Percentiles rank a stretch among this genome's conserved stretches.
These are phyloP conservation scores for Lophura nycthemera DNA, from an alignment of 2,113 vertebrate genomes.

Conservation along the genomic window DNA sequence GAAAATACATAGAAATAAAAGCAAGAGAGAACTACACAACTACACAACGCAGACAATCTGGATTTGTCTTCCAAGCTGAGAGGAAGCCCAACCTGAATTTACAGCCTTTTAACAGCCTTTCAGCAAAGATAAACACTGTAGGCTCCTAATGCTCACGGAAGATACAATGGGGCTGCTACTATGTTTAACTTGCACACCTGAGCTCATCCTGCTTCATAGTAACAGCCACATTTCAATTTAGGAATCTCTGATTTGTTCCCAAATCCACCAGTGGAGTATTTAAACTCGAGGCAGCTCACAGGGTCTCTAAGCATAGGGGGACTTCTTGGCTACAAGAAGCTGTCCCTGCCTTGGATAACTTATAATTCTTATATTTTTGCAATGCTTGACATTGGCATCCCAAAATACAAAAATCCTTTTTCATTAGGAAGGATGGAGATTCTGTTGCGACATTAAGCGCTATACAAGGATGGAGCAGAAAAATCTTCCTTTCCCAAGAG, in stretches of 20 bases:
- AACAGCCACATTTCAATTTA: not conserved
- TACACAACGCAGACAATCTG: not conserved
- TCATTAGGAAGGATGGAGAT: not conserved
- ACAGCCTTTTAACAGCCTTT: slow-evolving; percentile 52
- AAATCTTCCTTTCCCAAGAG: not conserved
- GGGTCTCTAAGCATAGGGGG: not conserved
- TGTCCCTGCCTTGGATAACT: not conserved
- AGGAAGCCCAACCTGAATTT: slow-evolving; percentile 54
- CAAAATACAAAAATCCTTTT: not conserved
- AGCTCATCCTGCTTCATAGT: not conserved
- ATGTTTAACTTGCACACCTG: not conserved
- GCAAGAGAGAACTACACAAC: not conserved
- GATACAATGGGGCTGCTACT: not conserved
- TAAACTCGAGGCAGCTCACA: not conserved
- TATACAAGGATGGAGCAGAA: not conserved
- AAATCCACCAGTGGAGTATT: not conserved
- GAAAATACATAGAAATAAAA: not conserved
- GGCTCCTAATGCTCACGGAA: not conserved
- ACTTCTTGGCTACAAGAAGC: not conserved
- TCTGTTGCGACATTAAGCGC: not conserved
- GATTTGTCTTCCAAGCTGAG: not conserved
- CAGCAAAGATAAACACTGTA: slow-evolving; percentile 52
- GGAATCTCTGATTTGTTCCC: not conserved
- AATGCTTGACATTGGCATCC: not conserved
- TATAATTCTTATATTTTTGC: not conserved